Base-by-base conservation (phyloP, 2,797 vertebrate genomes). In the Malurus splendens region DNA sequence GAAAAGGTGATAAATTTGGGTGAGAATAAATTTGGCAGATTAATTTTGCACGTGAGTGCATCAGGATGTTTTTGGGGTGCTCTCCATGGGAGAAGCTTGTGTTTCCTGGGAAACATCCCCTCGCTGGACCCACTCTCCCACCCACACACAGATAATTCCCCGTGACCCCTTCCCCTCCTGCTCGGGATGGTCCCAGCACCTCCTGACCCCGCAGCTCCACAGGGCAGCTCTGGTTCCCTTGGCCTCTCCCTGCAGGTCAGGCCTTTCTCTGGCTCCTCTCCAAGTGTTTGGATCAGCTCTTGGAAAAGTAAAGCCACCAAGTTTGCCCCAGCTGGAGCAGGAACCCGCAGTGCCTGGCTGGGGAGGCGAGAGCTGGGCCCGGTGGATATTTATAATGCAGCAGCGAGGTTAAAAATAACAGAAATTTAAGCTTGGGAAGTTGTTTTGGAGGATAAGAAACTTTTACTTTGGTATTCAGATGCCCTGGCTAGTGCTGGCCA, bases 181-280 rank as follows among this genome's bases (percentile, higher is more conserved):
- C 18, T 7, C 18, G 62, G 83, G 72, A 86, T 11, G 1, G 39
- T 78, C 67, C 65, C 22, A 7, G 42, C 0, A 1, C 33, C 48
- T 88, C 78, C 60, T 6, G 41, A 55, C 70, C 59, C 55, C 2
- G 15, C 71, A 77, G 83, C 77, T 64, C 74, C 38, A 5, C 1
- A 14, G 70, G 82, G 67, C 64, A 60, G 59, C 89, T 90, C 78
- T 1, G 3, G 55, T 94, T 94, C 92, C 83, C 77, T 96, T 0
- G 61, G 79, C 90, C 91, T 92, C 73, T 93, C 24, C 50, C 33
- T 0, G 20, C 10, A 11, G 88, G 84, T 91, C 87, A 93, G 78
- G 23, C 75, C 28, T 85, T 94, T 94, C 90, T 94, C 90, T 94
- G 89, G 92, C 85, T 81, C 42, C 42, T 38, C 45, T 93, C 83